Evolutionary conservation across 2,113 vertebrate species (phyloP).

Genomic region (Pteronura brasiliensis): DNA sequence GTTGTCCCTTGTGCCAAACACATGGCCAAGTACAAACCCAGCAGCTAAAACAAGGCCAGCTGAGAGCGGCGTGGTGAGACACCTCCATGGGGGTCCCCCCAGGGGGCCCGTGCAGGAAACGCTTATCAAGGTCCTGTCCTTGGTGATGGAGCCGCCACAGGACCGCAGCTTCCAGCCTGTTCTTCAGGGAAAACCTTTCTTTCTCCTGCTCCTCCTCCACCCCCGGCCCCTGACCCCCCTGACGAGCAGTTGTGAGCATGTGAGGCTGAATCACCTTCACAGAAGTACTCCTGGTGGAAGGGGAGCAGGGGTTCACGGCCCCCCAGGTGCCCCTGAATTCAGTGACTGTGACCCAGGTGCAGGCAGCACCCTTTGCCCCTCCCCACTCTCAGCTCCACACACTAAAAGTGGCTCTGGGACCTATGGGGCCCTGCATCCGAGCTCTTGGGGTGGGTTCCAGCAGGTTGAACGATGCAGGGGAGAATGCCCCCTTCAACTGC

Average conservation of each 20-base stretch:
- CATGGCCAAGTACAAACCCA: neutral
- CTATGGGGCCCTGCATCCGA: neutral
- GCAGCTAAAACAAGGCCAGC: neutral
- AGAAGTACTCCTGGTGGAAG: neutral
- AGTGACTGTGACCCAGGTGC: conserved; percentile 20
- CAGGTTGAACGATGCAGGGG: neutral
- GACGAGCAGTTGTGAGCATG: neutral
- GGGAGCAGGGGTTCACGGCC: neutral
- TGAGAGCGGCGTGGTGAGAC: neutral
- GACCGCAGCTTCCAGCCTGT: neutral
- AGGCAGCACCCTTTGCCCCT: neutral
- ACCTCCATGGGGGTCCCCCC: neutral
- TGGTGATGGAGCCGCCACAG: rapidly evolving
- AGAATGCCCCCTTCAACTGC: neutral
- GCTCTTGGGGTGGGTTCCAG: neutral
- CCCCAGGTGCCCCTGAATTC: neutral
- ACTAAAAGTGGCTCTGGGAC: neutral
- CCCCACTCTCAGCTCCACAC: neutral
- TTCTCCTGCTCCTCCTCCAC: neutral
- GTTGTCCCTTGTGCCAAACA: neutral
- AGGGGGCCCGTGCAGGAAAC: neutral
- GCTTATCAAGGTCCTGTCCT: rapidly evolving
- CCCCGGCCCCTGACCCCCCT: neutral
- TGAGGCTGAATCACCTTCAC: neutral
- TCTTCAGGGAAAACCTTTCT: neutral